A percentile compares a stretch with the other conserved stretches of the same genome.
Conservation (phyloP, 2,797 vertebrate species). For the Neoniphon sammara region DNA sequence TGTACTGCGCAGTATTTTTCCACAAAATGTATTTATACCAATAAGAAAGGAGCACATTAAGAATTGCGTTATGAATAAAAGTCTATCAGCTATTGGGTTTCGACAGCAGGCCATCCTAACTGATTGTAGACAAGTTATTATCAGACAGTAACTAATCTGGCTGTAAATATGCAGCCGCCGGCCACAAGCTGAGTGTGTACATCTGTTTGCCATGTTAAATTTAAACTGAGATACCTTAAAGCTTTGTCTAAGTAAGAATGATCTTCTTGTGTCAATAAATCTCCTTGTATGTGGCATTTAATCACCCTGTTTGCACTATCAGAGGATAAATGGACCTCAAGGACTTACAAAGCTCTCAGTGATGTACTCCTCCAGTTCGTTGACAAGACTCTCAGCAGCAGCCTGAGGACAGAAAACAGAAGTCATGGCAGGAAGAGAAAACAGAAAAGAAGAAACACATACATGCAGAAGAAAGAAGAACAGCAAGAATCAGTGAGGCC, state of each 20-base stretch:
- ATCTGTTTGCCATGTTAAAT: background rate
- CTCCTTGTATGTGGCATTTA: background rate
- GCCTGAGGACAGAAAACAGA: conserved; percentile 71
- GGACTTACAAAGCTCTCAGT: conserved; percentile 92
- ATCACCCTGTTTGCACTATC: background rate
- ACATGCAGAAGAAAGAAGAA: background rate
- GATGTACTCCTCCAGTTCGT: conserved; percentile 90
- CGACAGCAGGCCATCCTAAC: too few species aligned
- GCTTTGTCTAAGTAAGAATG: too few species aligned
- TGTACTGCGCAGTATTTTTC: too few species aligned
- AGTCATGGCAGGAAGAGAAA: background rate
- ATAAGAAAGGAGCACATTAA: too few species aligned
- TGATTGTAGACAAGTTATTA: background rate
- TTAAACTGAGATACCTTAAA: too few species aligned
- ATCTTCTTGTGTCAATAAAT: too few species aligned
- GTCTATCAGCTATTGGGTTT: too few species aligned
- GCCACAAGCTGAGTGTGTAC: background rate
- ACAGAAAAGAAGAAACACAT: background rate
- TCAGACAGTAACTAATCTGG: background rate
- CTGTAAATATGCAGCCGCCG: background rate
- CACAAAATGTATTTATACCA: too few species aligned
- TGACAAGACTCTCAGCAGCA: conserved; percentile 87
- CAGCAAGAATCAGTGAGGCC: background rate
- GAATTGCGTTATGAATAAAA: too few species aligned
- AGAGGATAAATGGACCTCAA: background rate